phyloP scores from a whole-genome alignment of 2,888 invertebrate species.

The Corythucha ciliata region DNA sequence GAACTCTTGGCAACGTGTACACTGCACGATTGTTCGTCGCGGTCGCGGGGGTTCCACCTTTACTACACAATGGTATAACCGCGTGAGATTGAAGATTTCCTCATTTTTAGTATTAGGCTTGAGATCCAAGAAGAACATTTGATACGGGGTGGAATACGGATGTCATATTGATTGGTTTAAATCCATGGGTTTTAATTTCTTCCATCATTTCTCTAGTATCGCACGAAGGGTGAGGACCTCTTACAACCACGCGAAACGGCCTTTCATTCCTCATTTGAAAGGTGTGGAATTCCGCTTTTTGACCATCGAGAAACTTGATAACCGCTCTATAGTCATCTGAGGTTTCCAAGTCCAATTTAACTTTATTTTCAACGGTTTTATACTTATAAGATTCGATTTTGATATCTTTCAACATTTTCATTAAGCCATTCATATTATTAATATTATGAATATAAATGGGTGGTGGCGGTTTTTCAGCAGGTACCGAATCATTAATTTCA shows the following conservation, averaged over 20 bases:
- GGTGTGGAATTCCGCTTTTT: constrained; percentile 12
- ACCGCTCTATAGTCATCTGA: constrained; percentile 7
- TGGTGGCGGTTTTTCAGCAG: background rate
- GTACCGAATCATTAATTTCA: too few species aligned
- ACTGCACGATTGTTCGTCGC: constrained; percentile 1
- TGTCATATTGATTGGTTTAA: constrained; percentile 9
- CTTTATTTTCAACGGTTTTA: constrained; percentile 14
- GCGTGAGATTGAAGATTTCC: constrained; percentile 6
- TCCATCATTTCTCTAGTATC: constrained; percentile 9
- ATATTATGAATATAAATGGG: constrained; percentile 6
- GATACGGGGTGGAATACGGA: constrained; percentile 4
- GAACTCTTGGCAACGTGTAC: constrained; percentile 15
- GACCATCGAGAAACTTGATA: background rate
- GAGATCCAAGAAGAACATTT: constrained; percentile 11
- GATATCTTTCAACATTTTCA: background rate
- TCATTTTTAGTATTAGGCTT: constrained; percentile 8
- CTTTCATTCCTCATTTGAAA: constrained; percentile 13
- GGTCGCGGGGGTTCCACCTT: constrained; percentile 10
- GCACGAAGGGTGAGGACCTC: constrained; percentile 9
- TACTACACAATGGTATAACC: constrained; percentile 13
- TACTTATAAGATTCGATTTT: background rate
- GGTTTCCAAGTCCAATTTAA: constrained; percentile 7
- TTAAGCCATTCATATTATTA: constrained; percentile 4
- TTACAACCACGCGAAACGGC: constrained; percentile 7
- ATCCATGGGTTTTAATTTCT: constrained; percentile 9